Evolutionary conservation across 2,113 vertebrate genomes (phyloP), one percentile per base, ranked within the genome.

Genomic region (Nycticryphes semicollaris): DNA sequence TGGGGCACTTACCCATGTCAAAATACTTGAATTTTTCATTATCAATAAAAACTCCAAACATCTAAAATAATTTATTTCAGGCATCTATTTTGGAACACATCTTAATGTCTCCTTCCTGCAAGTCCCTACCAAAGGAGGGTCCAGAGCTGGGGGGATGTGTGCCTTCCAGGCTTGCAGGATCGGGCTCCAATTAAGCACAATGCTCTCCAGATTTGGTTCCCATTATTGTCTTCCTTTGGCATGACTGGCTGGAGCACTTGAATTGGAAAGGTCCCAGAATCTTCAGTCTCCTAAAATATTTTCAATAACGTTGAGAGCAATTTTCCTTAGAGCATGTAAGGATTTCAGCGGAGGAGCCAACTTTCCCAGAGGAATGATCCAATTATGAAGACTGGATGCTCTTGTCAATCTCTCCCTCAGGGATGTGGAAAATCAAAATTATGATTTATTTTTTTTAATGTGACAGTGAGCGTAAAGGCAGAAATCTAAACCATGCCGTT

Each of bases 321-420:
- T 96, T 98, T 97, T 96, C 97, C 95, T 97, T 54, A 64, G 94
- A 96, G 96, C 93, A 87, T 93, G 96, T 93, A 74, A 95, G 95
- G 96, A 97, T 97, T 94, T 92, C 90, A 91, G 67, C 17, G 1
- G 83, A 94, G 81, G 89, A 96, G 95, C 89, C 87, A 94, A 54
- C 91, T 93, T 96, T 97, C 96, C 96, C 97, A 79, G 53, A 96
- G 97, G 97, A 97, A 91, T 97, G 95, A 97, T 93, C 96, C 97
- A 97, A 97, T 97, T 97, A 98, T 9, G 35, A 9, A 50, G 63
- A 82, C 96, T 93, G 89, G 80, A 22, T 97, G 95, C 95, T 96
- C 93, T 93, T 90, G 88, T 96, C 95, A 94, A 90, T 96, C 95
- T 97, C 84, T 93, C 96, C 93, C 94, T 93, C 90, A 96, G 96